Evolutionary conservation across 2,113 vertebrate genomes (phyloP), one percentile per base, ranked within the genome.

Genomic region (Eptesicus fuscus): DNA sequence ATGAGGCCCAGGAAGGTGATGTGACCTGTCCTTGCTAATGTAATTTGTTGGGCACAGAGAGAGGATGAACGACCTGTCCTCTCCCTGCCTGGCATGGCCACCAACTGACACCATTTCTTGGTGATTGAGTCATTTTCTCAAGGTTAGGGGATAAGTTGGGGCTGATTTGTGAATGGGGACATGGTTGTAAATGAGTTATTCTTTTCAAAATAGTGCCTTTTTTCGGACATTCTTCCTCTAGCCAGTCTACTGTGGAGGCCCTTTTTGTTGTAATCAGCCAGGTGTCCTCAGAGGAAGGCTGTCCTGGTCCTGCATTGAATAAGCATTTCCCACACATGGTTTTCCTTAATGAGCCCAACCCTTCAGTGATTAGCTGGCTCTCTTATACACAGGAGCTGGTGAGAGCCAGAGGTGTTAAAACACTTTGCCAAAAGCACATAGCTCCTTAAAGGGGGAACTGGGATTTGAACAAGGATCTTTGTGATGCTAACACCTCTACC

Each of bases 391-490:
- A 53, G 1, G 12, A 49, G 25, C 84, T 23, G 79, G n/a, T 9
- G 37, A 78, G 53, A 70, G 23, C 2, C 44, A 78, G 83, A 56
- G 13, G 35, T 25, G 10, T 59, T 59, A 20, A n/a, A 56, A 42
- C 2, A 16, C 10, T 18, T 37, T 32, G 13, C 11, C 30, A 9
- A 49, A 74, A 14, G 65, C 22, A 74, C 63, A 51, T 2, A 83
- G 63, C 12, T 90, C 74, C 1, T n/a, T 53, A 79, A 23, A 56
- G 18, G 42, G 67, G 20, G 10, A 59, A 44, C 17, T 67, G 40
- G 44, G 28, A 79, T 89, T 91, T 76, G 65, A 89, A 65, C 56
- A 91, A 61, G 89, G 69, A 71, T 74, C n/a, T 74, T 88, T 47
- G 12, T 70, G 56, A 92, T 76, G 65, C 44, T 44, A 9, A 65